A percentile compares a stretch with the other conserved stretches of the same genome.
Evolutionary conservation across 2,888 invertebrate genomes (phyloP).

Genomic region (Scaptomyza polygonia): DNA sequence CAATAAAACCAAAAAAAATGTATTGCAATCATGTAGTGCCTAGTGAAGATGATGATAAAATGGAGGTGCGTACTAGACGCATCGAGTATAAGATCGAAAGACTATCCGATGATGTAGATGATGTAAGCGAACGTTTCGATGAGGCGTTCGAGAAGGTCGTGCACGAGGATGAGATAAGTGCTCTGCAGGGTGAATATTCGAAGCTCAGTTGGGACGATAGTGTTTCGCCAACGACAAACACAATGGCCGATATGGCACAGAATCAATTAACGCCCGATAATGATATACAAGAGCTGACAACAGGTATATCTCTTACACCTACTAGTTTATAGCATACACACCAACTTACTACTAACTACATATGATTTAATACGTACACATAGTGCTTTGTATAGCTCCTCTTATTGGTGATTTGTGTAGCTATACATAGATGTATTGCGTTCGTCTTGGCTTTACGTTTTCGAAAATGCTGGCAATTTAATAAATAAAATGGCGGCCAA

Average conservation of each 20-base stretch:
- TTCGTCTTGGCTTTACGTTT: constrained; percentile 48
- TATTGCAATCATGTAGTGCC: constrained; percentile 48
- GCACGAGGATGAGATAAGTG: constrained; percentile 83
- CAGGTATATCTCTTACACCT: constrained; percentile 78
- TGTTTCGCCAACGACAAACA: constrained; percentile 83
- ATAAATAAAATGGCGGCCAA: constrained; percentile 60
- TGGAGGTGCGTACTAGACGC: constrained; percentile 72
- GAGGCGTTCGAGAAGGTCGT: constrained; percentile 81
- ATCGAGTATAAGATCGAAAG: constrained; percentile 83
- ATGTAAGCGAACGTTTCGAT: constrained; percentile 80
- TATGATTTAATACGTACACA: constrained; percentile 31
- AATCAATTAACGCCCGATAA: constrained; percentile 83
- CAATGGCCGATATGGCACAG: constrained; percentile 82
- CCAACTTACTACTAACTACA: constrained; percentile 9
- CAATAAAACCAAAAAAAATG: not conserved
- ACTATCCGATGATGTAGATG: constrained; percentile 79
- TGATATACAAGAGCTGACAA: constrained; percentile 83
- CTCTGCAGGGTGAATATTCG: constrained; percentile 84
- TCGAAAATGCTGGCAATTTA: constrained; percentile 49
- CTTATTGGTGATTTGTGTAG: constrained; percentile 53
- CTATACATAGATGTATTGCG: constrained; percentile 38
- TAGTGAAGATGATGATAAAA: constrained; percentile 63
- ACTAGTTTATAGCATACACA: constrained; percentile 26
- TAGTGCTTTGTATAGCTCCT: constrained; percentile 50
- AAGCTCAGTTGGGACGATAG: constrained; percentile 85